Base-by-base conservation (phyloP, 1,140 invertebrate species). In the Mercenaria mercenaria region DNA sequence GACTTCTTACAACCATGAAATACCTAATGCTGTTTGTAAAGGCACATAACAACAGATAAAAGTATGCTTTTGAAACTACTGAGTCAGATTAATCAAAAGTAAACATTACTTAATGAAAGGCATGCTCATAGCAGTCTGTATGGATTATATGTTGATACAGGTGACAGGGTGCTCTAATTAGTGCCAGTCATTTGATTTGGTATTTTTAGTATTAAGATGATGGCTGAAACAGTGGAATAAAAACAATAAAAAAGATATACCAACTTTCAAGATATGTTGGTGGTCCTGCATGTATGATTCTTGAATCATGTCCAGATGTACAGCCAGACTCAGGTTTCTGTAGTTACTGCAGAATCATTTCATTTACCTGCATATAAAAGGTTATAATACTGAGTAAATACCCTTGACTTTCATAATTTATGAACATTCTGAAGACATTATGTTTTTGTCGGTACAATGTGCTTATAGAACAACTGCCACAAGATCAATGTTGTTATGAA, bases 51-150 rank as follows among this genome's bases (percentile, higher is more conserved):
- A 86, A 89, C 32, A 64, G 88, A 18, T 91, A 84, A 1, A 89
- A 89, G 34, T 91, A 91, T 83, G 87, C 90, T 6, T 43, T 82
- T 2, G 77, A 91, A 80, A 86, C n/a, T 92, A 41, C n/a, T 79
- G 39, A 8, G 59, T 1, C 43, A 39, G 15, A n/a, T n/a, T n/a
- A 64, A 56, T 67, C 85, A 88, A 67, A 50, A 88, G 41, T 32
- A 43, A 8, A 29, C 56, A 2, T 32, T 88, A n/a, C 41, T 79
- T 4, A 80, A 59, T 88, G 69, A 88, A 67, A 41, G 43, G 41
- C 4, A 13, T 26, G 85, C 74, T 13, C 11, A 43, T 88, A 52
- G 37, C 26, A 10, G 26, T 50, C 6, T 87, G 26, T 87, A 87
- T 77, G 84, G 84, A 2, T 34, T 87, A 26, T 80, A 79, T 67